A percentile compares a stretch with the other conserved stretches of the same genome.
Evolutionary conservation across 2,888 invertebrate genomes (phyloP).

Genomic region (Sinelater perroti): DNA sequence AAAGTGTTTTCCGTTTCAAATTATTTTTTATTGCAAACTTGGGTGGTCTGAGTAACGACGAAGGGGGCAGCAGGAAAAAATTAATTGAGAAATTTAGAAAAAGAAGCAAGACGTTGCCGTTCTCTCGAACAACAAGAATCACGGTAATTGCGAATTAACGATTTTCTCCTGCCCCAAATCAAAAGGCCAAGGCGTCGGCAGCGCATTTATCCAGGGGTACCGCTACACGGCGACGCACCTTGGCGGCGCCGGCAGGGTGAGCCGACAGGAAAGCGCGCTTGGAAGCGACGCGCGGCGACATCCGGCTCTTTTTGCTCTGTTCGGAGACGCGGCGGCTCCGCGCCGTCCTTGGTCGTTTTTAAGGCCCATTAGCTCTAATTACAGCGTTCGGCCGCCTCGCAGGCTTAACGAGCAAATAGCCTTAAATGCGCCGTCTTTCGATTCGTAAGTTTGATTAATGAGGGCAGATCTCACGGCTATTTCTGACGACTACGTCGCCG

Average conservation of each 20-base stretch:
- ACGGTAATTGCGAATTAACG: too few species aligned
- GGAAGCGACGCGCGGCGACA: background rate
- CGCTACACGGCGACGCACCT: conserved; percentile 15
- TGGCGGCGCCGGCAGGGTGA: conserved; percentile 17
- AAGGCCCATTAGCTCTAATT: conserved; percentile 49
- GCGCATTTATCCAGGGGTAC: background rate
- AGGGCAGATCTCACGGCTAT: conserved; percentile 25
- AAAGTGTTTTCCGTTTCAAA: too few species aligned
- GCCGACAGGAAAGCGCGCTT: background rate
- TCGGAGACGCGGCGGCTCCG: conserved; percentile 46
- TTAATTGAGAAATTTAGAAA: too few species aligned
- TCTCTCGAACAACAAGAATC: too few species aligned
- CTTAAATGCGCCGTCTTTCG: conserved; percentile 29
- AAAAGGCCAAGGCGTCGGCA: too few species aligned
- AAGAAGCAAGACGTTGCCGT: too few species aligned
- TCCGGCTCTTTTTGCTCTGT: conserved; percentile 25
- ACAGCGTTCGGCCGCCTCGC: conserved; percentile 34
- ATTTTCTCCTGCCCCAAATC: too few species aligned
- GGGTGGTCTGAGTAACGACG: too few species aligned
- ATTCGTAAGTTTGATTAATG: conserved; percentile 31
- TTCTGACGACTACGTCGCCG: conserved; percentile 25
- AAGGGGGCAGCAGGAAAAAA: too few species aligned
- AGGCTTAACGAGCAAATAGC: conserved; percentile 25
- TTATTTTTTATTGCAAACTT: too few species aligned
- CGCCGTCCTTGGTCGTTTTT: conserved; percentile 44